These are phyloP conservation scores for Aradophagus sp. DNA, from an alignment of 1,140 invertebrate species.

Conservation along the genomic window DNA sequence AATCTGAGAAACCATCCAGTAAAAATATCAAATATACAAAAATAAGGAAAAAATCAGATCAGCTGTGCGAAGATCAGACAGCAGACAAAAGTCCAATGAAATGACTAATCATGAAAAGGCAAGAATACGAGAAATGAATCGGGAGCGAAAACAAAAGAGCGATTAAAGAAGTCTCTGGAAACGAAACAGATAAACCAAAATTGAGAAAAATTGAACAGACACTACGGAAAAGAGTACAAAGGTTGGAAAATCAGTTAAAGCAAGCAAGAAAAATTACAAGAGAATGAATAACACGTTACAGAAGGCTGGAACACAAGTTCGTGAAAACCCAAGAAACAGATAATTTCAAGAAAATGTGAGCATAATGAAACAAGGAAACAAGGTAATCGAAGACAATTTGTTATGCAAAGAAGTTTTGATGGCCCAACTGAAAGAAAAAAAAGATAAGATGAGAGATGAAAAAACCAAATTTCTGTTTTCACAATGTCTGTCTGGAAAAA, in stretches of 20 bases:
- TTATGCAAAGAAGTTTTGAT: slow-evolving; percentile 21
- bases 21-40: too few relatives aligned
- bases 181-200: slow-evolving; percentile 3
- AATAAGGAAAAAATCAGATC: too few relatives aligned
- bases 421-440: slow-evolving; percentile 6
- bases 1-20: too few relatives aligned
- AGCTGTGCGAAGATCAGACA: too few relatives aligned
- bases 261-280: slow-evolving; percentile 6
- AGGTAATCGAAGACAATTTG: slow-evolving; percentile 19
- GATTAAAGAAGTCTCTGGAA: slow-evolving; percentile 1
- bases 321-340: slow-evolving; percentile 4
- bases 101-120: slow-evolving; percentile 11
- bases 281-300: slow-evolving; percentile 14
- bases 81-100: slow-evolving; percentile 13
- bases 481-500: slow-evolving; percentile 15
- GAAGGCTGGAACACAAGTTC: slow-evolving; percentile 7
- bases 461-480: slow-evolving; percentile 5
- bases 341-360: slow-evolving; percentile 15
- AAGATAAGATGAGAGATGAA: neutral
- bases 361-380: slow-evolving; percentile 16
- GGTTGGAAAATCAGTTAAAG: slow-evolving; percentile 9
- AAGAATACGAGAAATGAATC: slow-evolving; percentile 13
- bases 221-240: neutral
- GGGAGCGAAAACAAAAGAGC: slow-evolving; percentile 24
- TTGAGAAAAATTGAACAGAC: slow-evolving; percentile 13